Conservation (phyloP, 2,888 invertebrate species). For the Rosalia funebris region DNA sequence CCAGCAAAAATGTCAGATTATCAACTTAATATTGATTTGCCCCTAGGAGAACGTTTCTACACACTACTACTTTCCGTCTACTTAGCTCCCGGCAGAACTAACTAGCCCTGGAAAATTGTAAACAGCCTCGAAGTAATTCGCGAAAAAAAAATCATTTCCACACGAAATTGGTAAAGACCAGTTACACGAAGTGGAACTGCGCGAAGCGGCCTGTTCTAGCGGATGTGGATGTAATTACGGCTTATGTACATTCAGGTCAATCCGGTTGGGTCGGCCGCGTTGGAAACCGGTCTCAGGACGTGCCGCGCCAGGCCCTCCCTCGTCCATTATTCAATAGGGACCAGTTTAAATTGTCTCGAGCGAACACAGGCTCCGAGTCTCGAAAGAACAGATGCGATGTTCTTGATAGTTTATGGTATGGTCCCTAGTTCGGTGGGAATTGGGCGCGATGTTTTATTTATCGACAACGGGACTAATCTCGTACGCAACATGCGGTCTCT, state of each 20-base stretch:
- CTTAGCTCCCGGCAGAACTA: neutral
- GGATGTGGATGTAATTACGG: slow-evolving; percentile 40
- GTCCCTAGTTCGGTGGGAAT: neutral
- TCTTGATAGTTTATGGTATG: slow-evolving; percentile 9
- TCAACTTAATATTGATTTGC: no score
- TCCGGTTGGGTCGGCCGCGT: slow-evolving; percentile 18
- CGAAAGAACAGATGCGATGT: slow-evolving; percentile 5
- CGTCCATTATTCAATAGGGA: slow-evolving; percentile 35
- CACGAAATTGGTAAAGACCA: slow-evolving; percentile 7
- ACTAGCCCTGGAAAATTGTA: neutral
- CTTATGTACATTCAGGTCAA: slow-evolving; percentile 36
- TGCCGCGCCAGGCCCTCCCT: slow-evolving; percentile 17
- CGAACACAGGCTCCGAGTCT: neutral
- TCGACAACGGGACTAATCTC: neutral
- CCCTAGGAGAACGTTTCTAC: no score
- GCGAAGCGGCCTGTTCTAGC: slow-evolving; percentile 30
- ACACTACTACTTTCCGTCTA: no score
- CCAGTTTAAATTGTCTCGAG: slow-evolving; percentile 18
- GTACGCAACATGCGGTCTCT: no score
- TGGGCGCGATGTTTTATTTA: neutral
- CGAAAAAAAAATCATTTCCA: slow-evolving; percentile 2
- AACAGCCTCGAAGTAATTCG: neutral
- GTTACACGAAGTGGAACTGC: slow-evolving; percentile 5
- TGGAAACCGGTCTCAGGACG: slow-evolving; percentile 31
- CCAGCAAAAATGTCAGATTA: no score